Evolutionary conservation across 53 echinoderm and acorn worm species (phyloP).

Genomic region (Stichopus horrens): DNA sequence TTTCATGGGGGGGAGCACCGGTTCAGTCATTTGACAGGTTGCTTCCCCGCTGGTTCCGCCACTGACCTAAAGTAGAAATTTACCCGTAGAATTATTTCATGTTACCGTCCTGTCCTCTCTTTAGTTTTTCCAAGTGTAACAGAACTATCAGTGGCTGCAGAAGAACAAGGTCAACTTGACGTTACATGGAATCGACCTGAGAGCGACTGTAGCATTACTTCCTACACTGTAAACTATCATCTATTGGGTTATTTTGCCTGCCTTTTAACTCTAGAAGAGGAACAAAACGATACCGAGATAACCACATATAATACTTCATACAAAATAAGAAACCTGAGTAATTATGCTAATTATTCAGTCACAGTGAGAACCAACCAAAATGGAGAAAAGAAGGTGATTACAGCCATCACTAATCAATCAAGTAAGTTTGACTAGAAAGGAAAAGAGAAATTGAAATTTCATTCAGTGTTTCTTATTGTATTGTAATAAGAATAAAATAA

Average conservation of each 20-base stretch:
- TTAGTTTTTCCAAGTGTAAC: too few relatives aligned
- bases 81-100: too few relatives aligned
- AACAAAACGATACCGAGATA: not conserved
- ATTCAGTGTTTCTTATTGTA: not conserved
- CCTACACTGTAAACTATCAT: not conserved
- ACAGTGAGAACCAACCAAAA: not conserved
- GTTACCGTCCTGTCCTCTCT: too few relatives aligned
- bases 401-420: not conserved
- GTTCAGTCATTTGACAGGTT: too few relatives aligned
- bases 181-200: not conserved
- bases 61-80: too few relatives aligned
- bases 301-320: not conserved
- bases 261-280: not conserved
- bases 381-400: not conserved
- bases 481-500: too few relatives aligned
- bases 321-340: not conserved
- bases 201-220: not conserved
- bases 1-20: too few relatives aligned
- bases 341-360: not conserved
- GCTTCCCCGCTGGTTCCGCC: too few relatives aligned
- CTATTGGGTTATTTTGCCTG: not conserved
- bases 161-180: not conserved
- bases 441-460: not conserved
- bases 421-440: not conserved
- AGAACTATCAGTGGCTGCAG: too few relatives aligned